Base-by-base conservation (phyloP, 1,140 invertebrate species). In the Gonatopus flavifemur region DNA sequence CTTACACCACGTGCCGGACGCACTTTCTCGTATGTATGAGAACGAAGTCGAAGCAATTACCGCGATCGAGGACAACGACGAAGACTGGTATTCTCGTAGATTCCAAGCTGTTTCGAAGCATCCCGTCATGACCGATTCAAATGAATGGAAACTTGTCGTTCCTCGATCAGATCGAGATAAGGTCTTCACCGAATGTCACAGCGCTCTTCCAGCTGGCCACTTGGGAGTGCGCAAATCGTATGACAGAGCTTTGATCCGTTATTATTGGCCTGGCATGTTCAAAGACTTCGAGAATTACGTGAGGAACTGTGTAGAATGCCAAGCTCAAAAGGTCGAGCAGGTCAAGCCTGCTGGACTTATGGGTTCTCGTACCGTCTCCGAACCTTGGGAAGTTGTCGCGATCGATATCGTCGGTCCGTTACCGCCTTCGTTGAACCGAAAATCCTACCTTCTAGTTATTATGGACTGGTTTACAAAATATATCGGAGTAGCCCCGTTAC, bases 401-500 rank as follows among this genome's bases (percentile, higher is more conserved):
- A 38, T 52, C 0, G 68, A 75, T 53, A 31, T 69, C 2, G 60
- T 69, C 28, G 73, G 74, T 18, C 51, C 55, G 1, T 62, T 70
- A 0, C 72, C 70, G 2, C 33, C 31, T 1, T 67, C 57, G 4
- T 46, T 39, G 15, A 21, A 28, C 19, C 67, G 69, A 24, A 54
- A 63, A 40, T 32, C 42, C n/a, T 72, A 66, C 45, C 38, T 74
- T 1, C 31, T 76, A 1, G 66, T 75, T 1, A 18, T 69, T 1
- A 53, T 63, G 12, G 70, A 77, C 55, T 51, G 59, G 16, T 69
- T 72, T 41, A 67, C 59, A 2, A 69, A 69, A 40, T 76, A 52
- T 52, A 43, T 58, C 19, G 59, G 52, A 19, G 15, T 36, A 6
- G 3, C 31, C 5, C 32, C 52, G 2, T 9, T 54, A 8, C 24